Evolutionary conservation across 2,113 vertebrate species (phyloP).

Genomic region (Phycodurus eques): DNA sequence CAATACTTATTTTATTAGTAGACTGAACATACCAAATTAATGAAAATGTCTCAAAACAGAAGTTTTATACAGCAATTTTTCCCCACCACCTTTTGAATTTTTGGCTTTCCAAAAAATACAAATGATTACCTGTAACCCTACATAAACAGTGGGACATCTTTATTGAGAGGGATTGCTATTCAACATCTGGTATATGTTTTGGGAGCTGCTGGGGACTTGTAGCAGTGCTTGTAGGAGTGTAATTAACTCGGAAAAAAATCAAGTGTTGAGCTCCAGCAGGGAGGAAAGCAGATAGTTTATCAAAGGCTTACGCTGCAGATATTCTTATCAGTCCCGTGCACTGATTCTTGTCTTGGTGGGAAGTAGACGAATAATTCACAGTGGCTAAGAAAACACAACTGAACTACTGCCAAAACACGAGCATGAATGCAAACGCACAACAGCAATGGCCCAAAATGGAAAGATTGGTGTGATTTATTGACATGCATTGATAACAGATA

Average conservation of each 20-base stretch:
- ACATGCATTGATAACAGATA: too few species aligned
- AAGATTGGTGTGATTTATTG: too few species aligned
- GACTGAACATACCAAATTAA: too few species aligned
- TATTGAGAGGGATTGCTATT: constrained; percentile 18
- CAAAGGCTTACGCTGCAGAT: constrained; percentile 37
- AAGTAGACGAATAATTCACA: constrained; percentile 31
- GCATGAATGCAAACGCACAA: too few species aligned
- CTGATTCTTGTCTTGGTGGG: constrained; percentile 29
- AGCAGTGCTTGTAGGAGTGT: constrained; percentile 7
- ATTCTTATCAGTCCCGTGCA: constrained; percentile 51
- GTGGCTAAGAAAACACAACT: too few species aligned
- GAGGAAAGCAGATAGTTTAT: constrained; percentile 43
- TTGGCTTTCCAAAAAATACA: too few species aligned
- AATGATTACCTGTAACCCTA: not conserved
- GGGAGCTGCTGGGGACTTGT: constrained; percentile 13
- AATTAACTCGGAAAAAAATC: constrained; percentile 27
- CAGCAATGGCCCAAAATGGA: too few species aligned
- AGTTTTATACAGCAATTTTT: too few species aligned
- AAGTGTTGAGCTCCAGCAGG: constrained; percentile 22
- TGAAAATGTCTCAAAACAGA: too few species aligned
- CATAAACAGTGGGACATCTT: constrained; percentile 9
- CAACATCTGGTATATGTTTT: constrained; percentile 15
- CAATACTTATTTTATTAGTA: too few species aligned
- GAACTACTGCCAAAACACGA: too few species aligned
- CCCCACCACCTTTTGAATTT: too few species aligned